Evolutionary conservation across 2,797 vertebrate species (phyloP), one percentile per base, ranked within the genome.

Genomic region (Parauchenoglanis punctatus): DNA sequence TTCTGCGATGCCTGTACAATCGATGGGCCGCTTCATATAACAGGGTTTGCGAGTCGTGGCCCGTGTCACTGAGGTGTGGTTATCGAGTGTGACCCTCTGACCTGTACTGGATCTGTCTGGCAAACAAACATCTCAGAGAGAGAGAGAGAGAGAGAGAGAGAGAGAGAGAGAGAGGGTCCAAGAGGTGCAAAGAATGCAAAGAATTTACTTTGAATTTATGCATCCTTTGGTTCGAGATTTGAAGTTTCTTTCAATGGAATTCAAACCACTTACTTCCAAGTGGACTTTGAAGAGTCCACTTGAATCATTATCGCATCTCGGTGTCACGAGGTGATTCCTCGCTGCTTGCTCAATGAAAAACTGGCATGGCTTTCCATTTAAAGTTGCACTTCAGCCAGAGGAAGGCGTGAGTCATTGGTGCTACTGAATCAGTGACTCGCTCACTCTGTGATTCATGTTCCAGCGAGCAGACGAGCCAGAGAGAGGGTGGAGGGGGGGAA

Each of bases 391-490:
- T 56, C 46, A 59, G 81, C 20, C 58, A 54, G 85, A 52, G n/a
- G 81, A 44, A 46, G 61, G 23, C 10, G 61, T 84, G 82, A 84
- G 61, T 78, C 86, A 84, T 25, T 40, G 82, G 52, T 17, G 52
- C 72, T 58, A 13, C 68, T 35, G 56, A 73, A 61, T 72, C 52
- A 61, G 65, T 52, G 77, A 25, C 54, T 76, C 54, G 56, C 31
- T 44, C 59, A 68, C 68, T 70, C 85, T 1, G 35, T 61, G 85
- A 67, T 86, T 86, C 77, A 23, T 2, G 28, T 59, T 28, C 35
- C 31, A 8, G 56, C 6, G 3, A 44, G 56, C 31, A 25, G 35
- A 54, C 1, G n/a, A 28, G 49, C 25, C 73, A 52, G 7, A 72
- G 15, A 44, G 8, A 10, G 3, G 4, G 1, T 6, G 0, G n/a